A percentile compares a stretch with the other conserved stretches of the same genome.
Evolutionary conservation across 2,888 invertebrate genomes (phyloP).

Genomic region (Nipponacmea schrenckii): DNA sequence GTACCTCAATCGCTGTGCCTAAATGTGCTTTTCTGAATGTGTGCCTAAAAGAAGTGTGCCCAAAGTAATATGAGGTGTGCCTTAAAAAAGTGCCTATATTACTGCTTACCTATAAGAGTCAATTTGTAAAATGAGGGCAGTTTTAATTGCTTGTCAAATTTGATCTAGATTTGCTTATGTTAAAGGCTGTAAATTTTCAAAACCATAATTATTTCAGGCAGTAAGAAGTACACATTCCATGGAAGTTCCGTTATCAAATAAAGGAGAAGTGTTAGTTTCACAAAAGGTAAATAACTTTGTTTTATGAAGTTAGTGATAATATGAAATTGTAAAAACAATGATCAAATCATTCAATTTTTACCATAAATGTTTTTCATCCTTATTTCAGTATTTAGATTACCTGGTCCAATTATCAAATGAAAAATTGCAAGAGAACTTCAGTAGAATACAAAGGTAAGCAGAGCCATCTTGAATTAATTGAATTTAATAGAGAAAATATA

Average conservation of each 20-base stretch:
- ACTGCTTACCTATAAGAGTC: too few species aligned
- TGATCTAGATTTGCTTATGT: not conserved
- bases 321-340: too few species aligned
- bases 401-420: conserved; percentile 60
- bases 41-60: too few species aligned
- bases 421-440: conserved; percentile 55
- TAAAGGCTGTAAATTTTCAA: too few species aligned
- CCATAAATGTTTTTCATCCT: conserved; percentile 2
- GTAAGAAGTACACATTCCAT: conserved; percentile 69
- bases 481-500: too few species aligned
- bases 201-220: conserved; percentile 63
- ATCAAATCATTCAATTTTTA: not conserved
- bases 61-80: too few species aligned
- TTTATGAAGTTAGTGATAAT: too few species aligned
- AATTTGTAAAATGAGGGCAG: not conserved
- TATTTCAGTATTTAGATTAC: conserved; percentile 64
- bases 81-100: too few species aligned
- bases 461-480: too few species aligned
- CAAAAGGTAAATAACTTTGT: conserved; percentile 62
- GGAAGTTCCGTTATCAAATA: conserved; percentile 68
- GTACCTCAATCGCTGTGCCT: too few species aligned
- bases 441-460: conserved; percentile 45
- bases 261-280: conserved; percentile 65
- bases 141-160: conserved; percentile 1
- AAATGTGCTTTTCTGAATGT: too few species aligned